phyloP scores from a whole-genome alignment of 2,797 vertebrate genomes.

The Mycteria americana region DNA sequence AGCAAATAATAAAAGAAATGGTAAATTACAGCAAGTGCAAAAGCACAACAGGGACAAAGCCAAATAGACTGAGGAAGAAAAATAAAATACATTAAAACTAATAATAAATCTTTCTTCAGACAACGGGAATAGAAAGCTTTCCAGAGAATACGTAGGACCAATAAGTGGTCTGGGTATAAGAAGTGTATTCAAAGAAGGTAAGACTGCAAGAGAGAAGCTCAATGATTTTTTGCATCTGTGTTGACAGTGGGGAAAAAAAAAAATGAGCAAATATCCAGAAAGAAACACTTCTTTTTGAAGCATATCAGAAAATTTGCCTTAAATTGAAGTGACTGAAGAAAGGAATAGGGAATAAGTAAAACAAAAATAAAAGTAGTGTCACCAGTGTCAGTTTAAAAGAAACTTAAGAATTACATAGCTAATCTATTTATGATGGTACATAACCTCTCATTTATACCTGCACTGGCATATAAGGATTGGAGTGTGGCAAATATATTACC shows the following conservation, averaged over 20 bases:
- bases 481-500: not conserved
- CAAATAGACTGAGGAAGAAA: not conserved
- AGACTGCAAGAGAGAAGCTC: not conserved
- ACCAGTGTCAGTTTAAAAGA: not conserved
- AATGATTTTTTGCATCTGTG: not conserved
- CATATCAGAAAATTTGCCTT: not conserved
- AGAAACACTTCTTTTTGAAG: not conserved
- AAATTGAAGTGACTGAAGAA: not conserved
- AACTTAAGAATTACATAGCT: not conserved
- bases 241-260: not conserved
- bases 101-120: not conserved
- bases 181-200: not conserved
- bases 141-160: not conserved
- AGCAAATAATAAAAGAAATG: not conserved
- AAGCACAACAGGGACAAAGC: not conserved
- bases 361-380: not conserved
- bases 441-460: not conserved
- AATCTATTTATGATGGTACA: not conserved
- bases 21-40: not conserved
- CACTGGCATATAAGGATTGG: not conserved
- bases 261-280: not conserved
- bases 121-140: not conserved
- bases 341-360: not conserved
- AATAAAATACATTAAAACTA: not conserved
- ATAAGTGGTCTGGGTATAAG: not conserved